Percentiles rank a stretch among this genome's conserved stretches.
phyloP scores from a whole-genome alignment of 2,888 invertebrate species.

The Galerucella calmariensis region DNA sequence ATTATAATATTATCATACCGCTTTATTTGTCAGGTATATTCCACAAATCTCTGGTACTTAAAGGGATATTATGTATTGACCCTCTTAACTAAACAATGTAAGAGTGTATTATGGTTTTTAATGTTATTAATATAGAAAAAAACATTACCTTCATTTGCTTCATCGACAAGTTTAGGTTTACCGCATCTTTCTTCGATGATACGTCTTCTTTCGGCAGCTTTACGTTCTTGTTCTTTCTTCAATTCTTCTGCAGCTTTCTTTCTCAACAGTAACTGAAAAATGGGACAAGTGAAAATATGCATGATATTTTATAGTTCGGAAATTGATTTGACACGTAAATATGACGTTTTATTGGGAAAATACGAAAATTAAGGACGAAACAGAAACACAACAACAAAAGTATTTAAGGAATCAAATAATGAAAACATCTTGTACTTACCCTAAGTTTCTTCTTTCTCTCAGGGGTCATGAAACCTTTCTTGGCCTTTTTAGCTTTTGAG shows the following conservation, averaged over 20 bases:
- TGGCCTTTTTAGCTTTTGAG: constrained; percentile 98
- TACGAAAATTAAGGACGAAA: too few relatives aligned
- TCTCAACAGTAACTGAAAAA: constrained; percentile 92
- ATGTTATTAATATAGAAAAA: not conserved
- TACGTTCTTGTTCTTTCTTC: constrained; percentile 99
- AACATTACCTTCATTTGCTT: constrained; percentile 90
- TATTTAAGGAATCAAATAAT: not conserved
- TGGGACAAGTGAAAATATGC: not conserved
- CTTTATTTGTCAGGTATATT: not conserved
- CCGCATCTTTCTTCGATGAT: constrained; percentile 97
- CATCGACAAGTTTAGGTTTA: constrained; percentile 89
- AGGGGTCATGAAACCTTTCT: constrained; percentile 99
- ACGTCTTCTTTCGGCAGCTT: constrained; percentile 97
- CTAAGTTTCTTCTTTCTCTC: constrained; percentile 99
- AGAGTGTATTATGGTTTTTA: not conserved
- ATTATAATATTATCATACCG: too few relatives aligned
- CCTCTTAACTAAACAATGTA: not conserved
- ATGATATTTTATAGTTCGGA: too few relatives aligned
- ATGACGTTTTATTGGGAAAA: too few relatives aligned
- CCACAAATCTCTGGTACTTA: not conserved
- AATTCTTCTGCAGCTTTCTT: constrained; percentile 99
- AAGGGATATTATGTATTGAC: not conserved
- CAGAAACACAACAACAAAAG: not conserved
- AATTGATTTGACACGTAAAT: too few relatives aligned
- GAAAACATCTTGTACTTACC: constrained; percentile 71